phyloP scores from a whole-genome alignment of 2,888 invertebrate species.

The Mimachlamys varia region DNA sequence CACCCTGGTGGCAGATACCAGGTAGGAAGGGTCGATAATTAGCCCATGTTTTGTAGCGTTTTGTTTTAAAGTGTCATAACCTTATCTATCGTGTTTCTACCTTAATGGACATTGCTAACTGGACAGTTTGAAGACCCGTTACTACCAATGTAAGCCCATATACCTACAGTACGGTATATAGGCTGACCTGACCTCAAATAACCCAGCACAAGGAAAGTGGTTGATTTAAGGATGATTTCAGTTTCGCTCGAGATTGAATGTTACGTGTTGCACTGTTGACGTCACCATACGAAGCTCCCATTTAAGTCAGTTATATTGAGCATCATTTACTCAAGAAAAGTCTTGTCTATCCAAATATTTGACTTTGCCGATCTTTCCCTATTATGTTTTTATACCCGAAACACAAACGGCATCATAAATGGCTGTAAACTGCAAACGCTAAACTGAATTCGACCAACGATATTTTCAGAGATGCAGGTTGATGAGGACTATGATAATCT shows the following conservation, averaged over 20 bases:
- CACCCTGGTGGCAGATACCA: slow-evolving; percentile 28
- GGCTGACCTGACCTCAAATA: neutral
- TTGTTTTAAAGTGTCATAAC: slow-evolving; percentile 31
- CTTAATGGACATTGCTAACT: neutral
- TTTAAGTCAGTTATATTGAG: too few relatives aligned
- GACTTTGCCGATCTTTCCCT: too few relatives aligned
- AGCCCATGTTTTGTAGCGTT: slow-evolving; percentile 25
- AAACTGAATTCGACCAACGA: too few relatives aligned
- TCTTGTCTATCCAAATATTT: too few relatives aligned
- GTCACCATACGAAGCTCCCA: neutral
- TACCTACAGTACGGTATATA: neutral
- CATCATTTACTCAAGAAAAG: too few relatives aligned
- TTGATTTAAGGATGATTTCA: neutral
- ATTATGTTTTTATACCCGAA: too few relatives aligned
- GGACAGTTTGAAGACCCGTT: neutral
- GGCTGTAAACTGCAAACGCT: too few relatives aligned
- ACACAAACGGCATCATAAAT: too few relatives aligned
- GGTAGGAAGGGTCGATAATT: neutral
- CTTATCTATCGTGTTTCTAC: neutral
- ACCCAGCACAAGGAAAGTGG: neutral
- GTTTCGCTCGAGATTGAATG: neutral
- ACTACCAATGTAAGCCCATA: neutral
- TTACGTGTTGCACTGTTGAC: neutral
- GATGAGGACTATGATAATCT: too few relatives aligned
- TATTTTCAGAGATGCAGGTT: too few relatives aligned